These are phyloP conservation scores for Zapus hudsonius DNA, from an alignment of 2,113 vertebrate genomes.

Conservation along the genomic window DNA sequence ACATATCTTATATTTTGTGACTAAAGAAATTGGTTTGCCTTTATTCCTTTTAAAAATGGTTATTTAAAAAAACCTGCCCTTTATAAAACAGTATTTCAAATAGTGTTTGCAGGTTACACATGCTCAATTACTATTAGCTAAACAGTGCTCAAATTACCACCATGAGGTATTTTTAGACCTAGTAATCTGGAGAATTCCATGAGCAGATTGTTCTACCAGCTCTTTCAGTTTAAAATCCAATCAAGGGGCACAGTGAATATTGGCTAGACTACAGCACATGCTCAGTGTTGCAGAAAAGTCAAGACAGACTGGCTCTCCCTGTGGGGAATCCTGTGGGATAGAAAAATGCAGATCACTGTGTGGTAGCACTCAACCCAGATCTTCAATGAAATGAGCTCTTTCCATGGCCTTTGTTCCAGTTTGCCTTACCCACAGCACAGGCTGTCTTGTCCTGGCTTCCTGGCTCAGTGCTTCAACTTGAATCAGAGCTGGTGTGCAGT, in stretches of 20 bases:
- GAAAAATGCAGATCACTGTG: background rate
- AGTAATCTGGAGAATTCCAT: constrained; percentile 18
- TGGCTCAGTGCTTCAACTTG: background rate
- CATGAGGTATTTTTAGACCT: constrained; percentile 48
- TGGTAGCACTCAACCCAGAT: background rate
- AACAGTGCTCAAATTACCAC: constrained; percentile 44
- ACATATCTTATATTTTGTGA: background rate
- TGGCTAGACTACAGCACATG: background rate
- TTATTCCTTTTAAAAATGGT: background rate
- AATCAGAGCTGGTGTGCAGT: no score
- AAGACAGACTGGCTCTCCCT: background rate
- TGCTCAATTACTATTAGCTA: background rate
- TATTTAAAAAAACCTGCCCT: background rate
- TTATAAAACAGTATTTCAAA: background rate
- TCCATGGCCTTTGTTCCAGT: background rate
- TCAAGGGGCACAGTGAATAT: background rate
- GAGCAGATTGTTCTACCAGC: background rate
- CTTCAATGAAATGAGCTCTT: background rate
- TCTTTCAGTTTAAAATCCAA: background rate
- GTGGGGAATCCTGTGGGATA: background rate
- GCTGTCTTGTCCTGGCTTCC: background rate
- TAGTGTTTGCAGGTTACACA: background rate
- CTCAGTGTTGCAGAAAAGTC: background rate
- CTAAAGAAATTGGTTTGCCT: background rate
- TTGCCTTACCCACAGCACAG: background rate